A percentile compares a stretch with the other conserved stretches of the same genome.
Evolutionary conservation across 1,140 invertebrate genomes (phyloP).

Genomic region (Paraescarpia echinospica): DNA sequence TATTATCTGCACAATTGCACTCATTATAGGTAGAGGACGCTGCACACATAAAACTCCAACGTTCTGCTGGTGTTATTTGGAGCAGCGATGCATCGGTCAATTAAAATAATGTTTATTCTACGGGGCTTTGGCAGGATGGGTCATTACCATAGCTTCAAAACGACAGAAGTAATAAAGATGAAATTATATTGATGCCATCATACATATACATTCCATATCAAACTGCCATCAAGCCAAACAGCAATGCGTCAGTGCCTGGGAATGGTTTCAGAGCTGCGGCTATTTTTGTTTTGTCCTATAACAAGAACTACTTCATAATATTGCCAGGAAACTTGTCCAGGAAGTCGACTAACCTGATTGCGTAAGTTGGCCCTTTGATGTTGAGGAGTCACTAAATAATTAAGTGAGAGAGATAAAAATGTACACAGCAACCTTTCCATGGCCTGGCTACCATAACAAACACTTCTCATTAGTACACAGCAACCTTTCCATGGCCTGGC

Average conservation of each 20-base stretch:
- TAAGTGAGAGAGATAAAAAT: not conserved
- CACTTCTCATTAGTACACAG: not conserved
- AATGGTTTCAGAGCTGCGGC: not conserved
- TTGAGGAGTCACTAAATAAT: not conserved
- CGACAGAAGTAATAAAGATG: not conserved
- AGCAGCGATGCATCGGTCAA: not conserved
- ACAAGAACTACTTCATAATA: not conserved
- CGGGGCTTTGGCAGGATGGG: not conserved
- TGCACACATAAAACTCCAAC: not conserved
- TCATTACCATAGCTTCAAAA: constrained; percentile 6
- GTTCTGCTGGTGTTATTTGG: not conserved
- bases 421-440: not conserved
- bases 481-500: too few relatives aligned
- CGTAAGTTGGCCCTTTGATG: not conserved
- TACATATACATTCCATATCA: constrained; percentile 1
- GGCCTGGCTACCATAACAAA: not conserved
- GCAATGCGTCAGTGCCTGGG: not conserved
- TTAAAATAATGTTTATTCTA: constrained; percentile 3
- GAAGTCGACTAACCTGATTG: not conserved
- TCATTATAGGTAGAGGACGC: not conserved
- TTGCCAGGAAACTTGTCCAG: not conserved
- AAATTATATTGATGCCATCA: not conserved
- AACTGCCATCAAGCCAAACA: not conserved
- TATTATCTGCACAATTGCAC: constrained; percentile 1
- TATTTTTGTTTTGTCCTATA: not conserved